phyloP scores from a whole-genome alignment of 2,113 vertebrate species.

The Scophthalmus maximus region DNA sequence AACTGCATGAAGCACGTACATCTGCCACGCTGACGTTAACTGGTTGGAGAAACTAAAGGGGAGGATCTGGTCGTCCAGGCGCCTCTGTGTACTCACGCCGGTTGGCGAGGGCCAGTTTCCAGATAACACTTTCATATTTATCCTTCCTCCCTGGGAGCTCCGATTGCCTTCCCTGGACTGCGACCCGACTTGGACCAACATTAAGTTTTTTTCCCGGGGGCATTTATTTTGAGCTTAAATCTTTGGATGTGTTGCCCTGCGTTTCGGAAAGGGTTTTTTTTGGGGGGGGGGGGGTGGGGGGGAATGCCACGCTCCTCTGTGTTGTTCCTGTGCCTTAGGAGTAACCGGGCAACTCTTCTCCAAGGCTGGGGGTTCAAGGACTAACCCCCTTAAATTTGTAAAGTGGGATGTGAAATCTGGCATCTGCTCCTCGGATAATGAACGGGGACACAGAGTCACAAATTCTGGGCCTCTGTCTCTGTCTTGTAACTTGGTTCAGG shows the following conservation, averaged over 20 bases:
- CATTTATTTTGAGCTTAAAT: constrained; percentile 31
- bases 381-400: constrained; percentile 8
- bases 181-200: constrained; percentile 37
- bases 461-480: constrained; percentile 30
- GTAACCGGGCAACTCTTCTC: constrained; percentile 22
- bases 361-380: constrained; percentile 6
- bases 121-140: constrained; percentile 40
- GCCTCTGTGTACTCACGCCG: neutral
- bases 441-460: constrained; percentile 17
- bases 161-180: constrained; percentile 45
- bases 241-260: constrained; percentile 25
- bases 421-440: constrained; percentile 22
- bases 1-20: constrained; percentile 44
- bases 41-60: neutral
- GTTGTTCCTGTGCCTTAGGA: too few relatives aligned
- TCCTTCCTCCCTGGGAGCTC: constrained; percentile 20
- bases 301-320: too few relatives aligned
- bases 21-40: constrained; percentile 13
- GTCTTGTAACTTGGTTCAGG: too few relatives aligned
- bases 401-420: constrained; percentile 15
- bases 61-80: neutral
- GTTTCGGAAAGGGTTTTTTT: too few relatives aligned
- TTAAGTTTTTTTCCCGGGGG: constrained; percentile 47
- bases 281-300: too few relatives aligned
- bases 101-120: constrained; percentile 15